Evolutionary conservation across 2,888 invertebrate genomes (phyloP), one percentile per base, ranked within the genome.

Genomic region (Meteorus cinctellus): DNA sequence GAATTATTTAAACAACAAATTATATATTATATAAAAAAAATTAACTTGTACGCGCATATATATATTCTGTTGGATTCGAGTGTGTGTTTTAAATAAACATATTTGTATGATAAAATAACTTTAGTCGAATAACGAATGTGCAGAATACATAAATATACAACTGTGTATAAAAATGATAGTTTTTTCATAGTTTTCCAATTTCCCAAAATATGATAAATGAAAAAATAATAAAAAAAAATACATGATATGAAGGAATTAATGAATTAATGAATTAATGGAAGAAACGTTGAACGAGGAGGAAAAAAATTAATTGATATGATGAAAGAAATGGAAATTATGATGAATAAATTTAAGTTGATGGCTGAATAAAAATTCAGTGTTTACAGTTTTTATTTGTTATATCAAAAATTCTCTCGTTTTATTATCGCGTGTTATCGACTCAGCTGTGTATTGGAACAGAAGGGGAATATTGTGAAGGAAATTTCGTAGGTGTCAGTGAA

Each of bases 11-110:
- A 51, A 55, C 60, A 69, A 74, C 67, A 62, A 62, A 65, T 41
- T 41, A 72, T 59, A 70, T 6, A 72, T 70, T 76, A 76, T 74
- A 77, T 74, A 69, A 78, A 75, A 74, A 71, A 75, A n/a, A 67
- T 69, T 72, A 72, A 76, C 75, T 69, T 76, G 78, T 76, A 79
- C 75, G 77, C 80, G 75, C 80, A 81, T 80, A 24, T 77, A 77
- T 78, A 73, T 79, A 79, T 79, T 78, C 77, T 80, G 80, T 80
- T 79, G 75, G 77, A 41, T 41, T 80, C 80, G 76, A 74, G 75
- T 72, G 76, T 75, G 77, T 80, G 78, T 79, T 41, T 12, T 12
- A 41, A 41, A 41, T 41, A 41, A 12, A 41, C 12, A 74, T 77
- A 80, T 79, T 80, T 70, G 60, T 48, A 48, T 48, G 14, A 48